Base-by-base conservation (phyloP, 2,797 vertebrate genomes). In the Tachyglossus aculeatus region DNA sequence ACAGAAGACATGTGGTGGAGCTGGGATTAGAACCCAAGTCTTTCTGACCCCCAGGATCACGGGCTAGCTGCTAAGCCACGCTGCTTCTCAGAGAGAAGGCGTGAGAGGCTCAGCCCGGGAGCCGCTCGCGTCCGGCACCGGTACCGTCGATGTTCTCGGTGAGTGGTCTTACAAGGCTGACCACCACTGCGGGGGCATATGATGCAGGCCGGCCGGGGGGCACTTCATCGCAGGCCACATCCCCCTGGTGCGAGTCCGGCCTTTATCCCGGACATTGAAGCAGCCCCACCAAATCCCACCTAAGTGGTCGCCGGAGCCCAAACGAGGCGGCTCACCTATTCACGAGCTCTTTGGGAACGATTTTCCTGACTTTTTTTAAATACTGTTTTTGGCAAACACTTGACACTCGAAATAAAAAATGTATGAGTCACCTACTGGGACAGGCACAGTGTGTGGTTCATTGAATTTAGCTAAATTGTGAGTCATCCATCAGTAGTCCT, bases 401-500 rank as follows among this genome's bases (percentile, higher is more conserved):
- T 67, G 85, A 88, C 83, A 93, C 92, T 93, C 93, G 91, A 92
- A 92, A 90, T 93, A 91, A 90, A 92, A 93, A 93, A 91, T 93
- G 81, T 87, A 88, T 87, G 88, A 91, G 80, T 92, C 88, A 88
- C 92, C 92, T 87, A 92, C 91, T 92, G 91, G 88, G 92, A 83
- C 81, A 80, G 88, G 86, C 91, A 84, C 89, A 89, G 91, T 92
- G 81, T 93, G 92, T 82, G 90, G 88, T 90, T 93, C 90, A 93
- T 93, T 93, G 91, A 92, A 91, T 93, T 93, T 93, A 92, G 88
- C 85, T 93, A 92, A 93, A 92, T 85, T 91, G 88, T 93, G 91
- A 93, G 91, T 91, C 91, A 91, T 90, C 91, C 85, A 88, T 90
- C 92, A 91, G 89, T 89, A 91, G 90, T 92, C 84, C 84, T 92